Evolutionary conservation across 2,797 vertebrate genomes (phyloP).

Genomic region (Rhinoraja longicauda): DNA sequence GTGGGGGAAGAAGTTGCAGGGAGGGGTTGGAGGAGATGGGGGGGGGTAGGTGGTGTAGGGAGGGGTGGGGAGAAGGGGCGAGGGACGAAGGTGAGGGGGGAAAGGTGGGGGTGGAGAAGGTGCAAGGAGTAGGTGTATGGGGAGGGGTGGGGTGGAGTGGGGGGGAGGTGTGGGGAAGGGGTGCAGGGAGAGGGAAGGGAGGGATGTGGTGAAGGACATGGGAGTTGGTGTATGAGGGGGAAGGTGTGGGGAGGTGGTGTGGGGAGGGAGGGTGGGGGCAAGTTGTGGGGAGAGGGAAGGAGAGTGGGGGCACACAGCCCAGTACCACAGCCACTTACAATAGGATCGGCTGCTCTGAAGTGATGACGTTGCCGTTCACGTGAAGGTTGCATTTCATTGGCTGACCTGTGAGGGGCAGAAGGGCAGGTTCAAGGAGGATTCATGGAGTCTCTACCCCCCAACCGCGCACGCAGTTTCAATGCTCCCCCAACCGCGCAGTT

Average conservation of each 20-base stretch:
- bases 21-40: too few relatives aligned
- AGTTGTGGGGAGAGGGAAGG: too few relatives aligned
- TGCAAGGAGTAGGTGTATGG: neutral
- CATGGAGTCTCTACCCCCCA: neutral
- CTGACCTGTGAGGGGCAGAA: conserved; percentile 64
- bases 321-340: conserved; percentile 66
- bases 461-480: too few relatives aligned
- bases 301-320: neutral
- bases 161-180: neutral
- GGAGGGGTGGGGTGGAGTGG: too few relatives aligned
- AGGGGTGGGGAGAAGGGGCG: neutral
- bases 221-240: too few relatives aligned
- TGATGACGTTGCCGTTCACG: conserved; percentile 93
- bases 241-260: too few relatives aligned
- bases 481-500: too few relatives aligned
- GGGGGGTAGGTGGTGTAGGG: too few relatives aligned
- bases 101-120: neutral
- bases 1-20: too few relatives aligned
- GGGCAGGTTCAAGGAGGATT: neutral
- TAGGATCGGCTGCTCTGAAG: conserved; percentile 93
- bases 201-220: neutral
- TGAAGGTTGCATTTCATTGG: conserved; percentile 99
- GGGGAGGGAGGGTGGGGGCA: too few relatives aligned
- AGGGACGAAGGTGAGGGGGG: neutral
- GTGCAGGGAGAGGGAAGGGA: too few relatives aligned